Percentiles rank a stretch among this genome's conserved stretches.
Evolutionary conservation across 2,797 vertebrate species (phyloP).

Genomic region (Buphagus erythrorhynchus): DNA sequence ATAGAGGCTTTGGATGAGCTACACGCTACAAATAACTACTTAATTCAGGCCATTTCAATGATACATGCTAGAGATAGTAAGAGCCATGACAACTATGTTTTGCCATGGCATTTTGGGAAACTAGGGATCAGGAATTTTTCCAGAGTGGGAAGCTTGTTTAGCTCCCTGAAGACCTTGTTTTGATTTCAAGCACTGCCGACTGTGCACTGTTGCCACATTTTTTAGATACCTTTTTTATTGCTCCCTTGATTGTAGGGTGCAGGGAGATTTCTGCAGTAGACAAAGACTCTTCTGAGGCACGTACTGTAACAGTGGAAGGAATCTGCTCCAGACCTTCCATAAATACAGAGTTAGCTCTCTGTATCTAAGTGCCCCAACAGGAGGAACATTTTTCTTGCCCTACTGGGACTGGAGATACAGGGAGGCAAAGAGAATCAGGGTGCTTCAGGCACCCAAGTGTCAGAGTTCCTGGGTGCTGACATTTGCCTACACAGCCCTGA

Average conservation of each 20-base stretch:
- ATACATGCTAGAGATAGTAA: background rate
- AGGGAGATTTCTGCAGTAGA: background rate
- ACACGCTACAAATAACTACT: background rate
- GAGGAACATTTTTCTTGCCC: background rate
- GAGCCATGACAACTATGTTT: background rate
- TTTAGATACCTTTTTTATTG: slow-evolving; percentile 11
- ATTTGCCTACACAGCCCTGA: background rate
- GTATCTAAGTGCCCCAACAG: background rate
- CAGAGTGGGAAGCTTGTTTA: background rate
- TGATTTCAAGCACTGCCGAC: background rate
- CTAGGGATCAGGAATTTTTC: background rate
- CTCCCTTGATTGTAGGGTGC: background rate
- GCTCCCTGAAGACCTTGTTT: background rate
- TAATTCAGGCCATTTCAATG: background rate
- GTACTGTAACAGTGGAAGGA: background rate
- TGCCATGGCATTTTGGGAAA: background rate
- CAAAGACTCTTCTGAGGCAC: background rate
- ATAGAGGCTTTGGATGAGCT: background rate
- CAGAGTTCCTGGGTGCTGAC: background rate
- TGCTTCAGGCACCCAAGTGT: fast-evolving
- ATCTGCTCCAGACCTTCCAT: background rate
- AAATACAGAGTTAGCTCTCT: background rate
- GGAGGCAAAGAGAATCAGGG: background rate
- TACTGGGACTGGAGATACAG: background rate
- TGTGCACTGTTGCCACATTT: background rate